Conservation (phyloP, 2,113 vertebrate genomes). For the Isurus oxyrinchus region DNA sequence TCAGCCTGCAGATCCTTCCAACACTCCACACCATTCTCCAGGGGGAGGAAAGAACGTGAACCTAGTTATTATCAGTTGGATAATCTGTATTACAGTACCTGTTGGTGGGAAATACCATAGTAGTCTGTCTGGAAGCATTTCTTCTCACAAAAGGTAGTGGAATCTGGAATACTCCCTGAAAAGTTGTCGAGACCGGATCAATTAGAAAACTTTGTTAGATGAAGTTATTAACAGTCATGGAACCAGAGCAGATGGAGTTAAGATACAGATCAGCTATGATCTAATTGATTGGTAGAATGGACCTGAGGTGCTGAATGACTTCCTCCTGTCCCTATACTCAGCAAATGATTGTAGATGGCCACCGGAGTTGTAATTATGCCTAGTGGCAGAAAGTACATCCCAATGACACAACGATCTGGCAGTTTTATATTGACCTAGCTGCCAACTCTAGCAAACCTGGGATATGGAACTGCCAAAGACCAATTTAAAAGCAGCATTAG, state of each 20-base stretch:
- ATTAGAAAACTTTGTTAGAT: not conserved
- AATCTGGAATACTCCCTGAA: not conserved
- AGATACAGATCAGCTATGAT: not conserved
- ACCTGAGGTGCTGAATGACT: not conserved
- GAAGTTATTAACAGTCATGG: too few species aligned
- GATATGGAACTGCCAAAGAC: not conserved
- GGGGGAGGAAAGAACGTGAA: not conserved
- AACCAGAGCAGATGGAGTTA: not conserved
- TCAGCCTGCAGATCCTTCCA: not conserved
- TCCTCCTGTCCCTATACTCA: not conserved
- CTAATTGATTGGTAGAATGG: too few species aligned
- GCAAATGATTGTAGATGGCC: not conserved
- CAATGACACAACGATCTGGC: not conserved
- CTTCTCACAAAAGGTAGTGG: not conserved
- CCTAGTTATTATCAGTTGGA: too few species aligned
- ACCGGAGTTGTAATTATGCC: not conserved
- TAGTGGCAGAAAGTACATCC: not conserved
- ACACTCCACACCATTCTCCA: not conserved
- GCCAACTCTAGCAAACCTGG: not conserved
- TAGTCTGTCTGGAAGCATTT: not conserved
- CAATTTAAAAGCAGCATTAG: not conserved
- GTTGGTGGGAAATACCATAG: not conserved
- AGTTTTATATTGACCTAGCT: not conserved
- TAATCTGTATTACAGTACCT: too few species aligned
- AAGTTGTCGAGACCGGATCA: not conserved